A percentile compares a stretch with the other conserved stretches of the same genome.
Evolutionary conservation across 1,140 invertebrate genomes (phyloP).

Genomic region (Rhopalosiphum padi): DNA sequence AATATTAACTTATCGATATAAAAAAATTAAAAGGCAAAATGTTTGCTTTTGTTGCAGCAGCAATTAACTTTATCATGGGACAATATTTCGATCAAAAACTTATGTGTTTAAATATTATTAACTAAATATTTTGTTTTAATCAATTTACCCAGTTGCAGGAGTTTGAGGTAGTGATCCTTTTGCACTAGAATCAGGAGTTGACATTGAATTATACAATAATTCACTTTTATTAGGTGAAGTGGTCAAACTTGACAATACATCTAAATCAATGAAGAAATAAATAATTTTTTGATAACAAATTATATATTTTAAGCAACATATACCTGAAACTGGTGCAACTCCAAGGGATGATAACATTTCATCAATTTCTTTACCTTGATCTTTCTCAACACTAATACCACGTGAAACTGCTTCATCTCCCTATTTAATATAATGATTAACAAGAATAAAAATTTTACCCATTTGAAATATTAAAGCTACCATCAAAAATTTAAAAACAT

Average conservation of each 20-base stretch:
- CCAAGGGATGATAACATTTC: constrained; percentile 85
- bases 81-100: background rate
- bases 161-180: constrained; percentile 54
- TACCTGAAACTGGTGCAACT: constrained; percentile 81
- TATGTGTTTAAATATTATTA: background rate
- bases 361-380: constrained; percentile 79
- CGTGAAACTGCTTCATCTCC: constrained; percentile 77
- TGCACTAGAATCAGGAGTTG: constrained; percentile 48
- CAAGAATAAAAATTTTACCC: background rate
- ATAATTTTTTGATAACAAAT: background rate
- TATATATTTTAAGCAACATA: background rate
- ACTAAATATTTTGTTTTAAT: constrained; percentile 4
- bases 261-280: constrained; percentile 8
- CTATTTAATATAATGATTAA: constrained; percentile 62
- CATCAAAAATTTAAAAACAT: too few relatives aligned
- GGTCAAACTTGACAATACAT: constrained; percentile 49
- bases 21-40: background rate
- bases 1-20: background rate
- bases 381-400: constrained; percentile 70
- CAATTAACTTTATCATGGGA: background rate
- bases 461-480: background rate
- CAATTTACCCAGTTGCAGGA: constrained; percentile 40
- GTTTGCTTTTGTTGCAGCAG: background rate
- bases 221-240: constrained; percentile 55
- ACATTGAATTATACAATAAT: constrained; percentile 46